Base-by-base conservation (phyloP, 1,140 invertebrate species). In the Orchesella cincta region DNA sequence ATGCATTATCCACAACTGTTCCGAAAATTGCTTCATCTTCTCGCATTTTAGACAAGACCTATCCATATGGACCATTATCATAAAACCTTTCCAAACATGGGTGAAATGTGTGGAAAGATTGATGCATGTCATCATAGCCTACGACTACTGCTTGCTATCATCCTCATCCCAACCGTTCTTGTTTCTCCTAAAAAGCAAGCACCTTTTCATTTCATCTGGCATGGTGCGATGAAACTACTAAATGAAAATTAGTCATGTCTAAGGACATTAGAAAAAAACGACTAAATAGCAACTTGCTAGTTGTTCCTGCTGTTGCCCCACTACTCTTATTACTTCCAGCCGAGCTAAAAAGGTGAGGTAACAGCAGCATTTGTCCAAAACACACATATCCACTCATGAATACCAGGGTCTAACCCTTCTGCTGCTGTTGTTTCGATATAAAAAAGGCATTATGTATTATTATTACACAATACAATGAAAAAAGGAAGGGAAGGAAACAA, bases 401-500 rank as follows among this genome's bases (percentile, higher is more conserved):
- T 46, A 46, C 39, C 39, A 46, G 39, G 39, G n/a, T n/a, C 39
- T 12, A 46, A 46, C 39, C 39, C 39, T 46, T 46, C 20, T 46
- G 8, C 20, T 46, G 8, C 39, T 46, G 8, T 46, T 46, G 39
- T 46, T 12, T 46, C 20, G 20, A 46, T 12, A 46, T 46, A 46
- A 8, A 20, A 46, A 46, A 20, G 26, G 54, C 26, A 57, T n/a
- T 57, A n/a, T 8, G 14, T 57, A 57, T 57, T 57, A 5, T n/a
- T 57, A 57, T 57, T 57, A 16, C 23, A 57, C 14, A 57, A 57
- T n/a, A 57, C 8, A 57, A 57, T 8, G n/a, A 57, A 57, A 3
- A 5, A 57, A 57, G 54, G 5, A 5, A 57, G 14, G 54, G 54
- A 57, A 57, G 54, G 54, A 57, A 57, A 57, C 54, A 57, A 57